Base-by-base conservation (phyloP, 2,797 vertebrate species). In the Microctenopoma stevenorrisi region DNA sequence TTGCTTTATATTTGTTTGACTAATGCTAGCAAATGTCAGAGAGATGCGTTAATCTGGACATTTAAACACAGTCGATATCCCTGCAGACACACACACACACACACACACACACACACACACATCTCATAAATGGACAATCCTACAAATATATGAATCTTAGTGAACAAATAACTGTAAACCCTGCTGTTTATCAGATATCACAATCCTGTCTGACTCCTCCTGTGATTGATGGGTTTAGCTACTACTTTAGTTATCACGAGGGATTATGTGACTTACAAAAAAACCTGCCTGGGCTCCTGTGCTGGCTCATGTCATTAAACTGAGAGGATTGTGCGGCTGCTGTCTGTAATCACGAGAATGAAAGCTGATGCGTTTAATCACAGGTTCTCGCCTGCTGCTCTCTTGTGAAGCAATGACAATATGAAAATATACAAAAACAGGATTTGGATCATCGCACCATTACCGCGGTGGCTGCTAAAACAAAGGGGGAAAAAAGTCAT, bases 1-100 rank as follows among this genome's bases (percentile, higher is more conserved):
- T 74, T 83, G 60, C 68, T 63, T 64, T 14, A 43, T 65, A 74
- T 84, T 62, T 76, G 78, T 75, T 74, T 66, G 75, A 80, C 75
- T 86, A 90, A 86, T 77, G 69, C 76, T 72, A 61, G 72, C 68
- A 88, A 89, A 91, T 91, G 87, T 80, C 87, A 88, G 74, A 67
- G 58, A 70, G 68, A 74, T 37, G 63, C 71, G 67, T 86, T 88
- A 79, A 88, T 89, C 78, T 73, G 56, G 57, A 75, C 76, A 69
- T 81, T 78, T 84, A 65, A 82, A 86, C 72, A 81, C 78, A 52
- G 59, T 61, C 46, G 4, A 65, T 54, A 67, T 9, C 28, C 54
- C 43, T 69, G 44, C 58, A 42, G 42, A 53, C 40, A 35, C 38
- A 4, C 43, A 33, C 50, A 51, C 22, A 33, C 50, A 51, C 22